Conservation (phyloP, 2,888 invertebrate genomes). For the Cryptocephalus primarius region DNA sequence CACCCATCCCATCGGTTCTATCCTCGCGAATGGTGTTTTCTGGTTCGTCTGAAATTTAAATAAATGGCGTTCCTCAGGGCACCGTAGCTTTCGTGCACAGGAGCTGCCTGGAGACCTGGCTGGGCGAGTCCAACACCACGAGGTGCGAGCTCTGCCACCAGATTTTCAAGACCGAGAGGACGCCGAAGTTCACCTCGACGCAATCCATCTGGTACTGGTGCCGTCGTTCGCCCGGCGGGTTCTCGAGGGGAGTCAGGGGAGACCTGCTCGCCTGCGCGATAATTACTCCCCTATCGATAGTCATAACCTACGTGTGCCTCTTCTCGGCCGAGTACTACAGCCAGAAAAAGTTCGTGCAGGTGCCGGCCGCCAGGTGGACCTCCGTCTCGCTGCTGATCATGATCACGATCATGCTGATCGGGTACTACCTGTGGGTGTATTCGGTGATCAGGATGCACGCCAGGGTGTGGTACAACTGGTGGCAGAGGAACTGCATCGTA, state of each 20-base stretch:
- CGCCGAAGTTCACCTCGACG: conserved; percentile 47
- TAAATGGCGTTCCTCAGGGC: too few species aligned
- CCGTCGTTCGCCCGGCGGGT: conserved; percentile 24
- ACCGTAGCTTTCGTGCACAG: conserved; percentile 64
- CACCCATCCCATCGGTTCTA: too few species aligned
- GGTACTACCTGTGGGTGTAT: conserved; percentile 43
- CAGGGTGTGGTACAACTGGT: conserved; percentile 44
- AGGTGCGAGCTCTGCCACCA: conserved; percentile 65
- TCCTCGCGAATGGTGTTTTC: too few species aligned
- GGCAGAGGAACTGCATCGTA: conserved; percentile 43
- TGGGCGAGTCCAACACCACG: conserved; percentile 60
- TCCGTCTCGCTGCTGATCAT: conserved; percentile 39
- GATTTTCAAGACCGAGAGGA: conserved; percentile 51
- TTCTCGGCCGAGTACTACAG: conserved; percentile 42
- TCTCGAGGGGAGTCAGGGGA: conserved; percentile 32
- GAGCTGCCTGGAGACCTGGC: conserved; percentile 64
- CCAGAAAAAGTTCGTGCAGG: conserved; percentile 36
- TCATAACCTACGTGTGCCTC: conserved; percentile 41
- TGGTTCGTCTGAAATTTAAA: too few species aligned
- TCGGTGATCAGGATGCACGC: conserved; percentile 40
- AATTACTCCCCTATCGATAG: conserved; percentile 46
- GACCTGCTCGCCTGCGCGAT: conserved; percentile 47
- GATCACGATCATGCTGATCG: conserved; percentile 40
- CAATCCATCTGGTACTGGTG: conserved; percentile 52
- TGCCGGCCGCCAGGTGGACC: conserved; percentile 40